Base-by-base conservation (phyloP, 2,113 vertebrate genomes). In the Lycocorax pyrrhopterus region DNA sequence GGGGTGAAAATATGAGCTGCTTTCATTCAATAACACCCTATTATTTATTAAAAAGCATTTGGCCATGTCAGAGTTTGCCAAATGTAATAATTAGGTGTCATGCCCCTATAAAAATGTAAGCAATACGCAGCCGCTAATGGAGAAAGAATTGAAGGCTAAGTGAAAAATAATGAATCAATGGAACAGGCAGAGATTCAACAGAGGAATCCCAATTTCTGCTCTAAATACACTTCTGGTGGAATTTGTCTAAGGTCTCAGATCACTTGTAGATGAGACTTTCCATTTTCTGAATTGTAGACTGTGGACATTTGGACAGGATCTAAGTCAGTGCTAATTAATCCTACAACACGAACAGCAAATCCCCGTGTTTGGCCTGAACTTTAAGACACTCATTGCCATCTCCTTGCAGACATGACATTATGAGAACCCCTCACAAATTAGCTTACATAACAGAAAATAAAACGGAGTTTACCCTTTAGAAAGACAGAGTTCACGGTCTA, bases 321-420 rank as follows among this genome's bases (percentile, higher is more conserved):
- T 51, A 22, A 77, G 93, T 64, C 47, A 94, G 79, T 80, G 79
- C 87, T 96, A 94, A 96, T 95, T 94, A 95, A 93, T 79, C 92
- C 91, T 72, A 1, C 49, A 63, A 7, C 93, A 95, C 3, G 87
- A 92, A 80, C 93, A 85, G 90, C 86, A 94, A 96, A 94, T 27
- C 77, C 80, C 69, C 15, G 29, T 80, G 82, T 95, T 94, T 96
- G 96, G 89, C 87, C 91, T 95, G 95, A 96, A 94, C 91, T 96
- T 96, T 83, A 71, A 94, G 92, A 75, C 84, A 87, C 69, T 95
- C 79, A 5, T 16, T 94, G 82, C 75, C 96, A 64, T 85, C 91
- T 89, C 85, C 94, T 96, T 87, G 95, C 94, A 96, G 95, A 96
- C 87, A 85, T 78, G 96, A 93, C 95, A 94, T 95, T 96, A 96